Evolutionary conservation across 2,888 invertebrate species (phyloP), one percentile per base, ranked within the genome.

Genomic region (Luffia ferchaultella): DNA sequence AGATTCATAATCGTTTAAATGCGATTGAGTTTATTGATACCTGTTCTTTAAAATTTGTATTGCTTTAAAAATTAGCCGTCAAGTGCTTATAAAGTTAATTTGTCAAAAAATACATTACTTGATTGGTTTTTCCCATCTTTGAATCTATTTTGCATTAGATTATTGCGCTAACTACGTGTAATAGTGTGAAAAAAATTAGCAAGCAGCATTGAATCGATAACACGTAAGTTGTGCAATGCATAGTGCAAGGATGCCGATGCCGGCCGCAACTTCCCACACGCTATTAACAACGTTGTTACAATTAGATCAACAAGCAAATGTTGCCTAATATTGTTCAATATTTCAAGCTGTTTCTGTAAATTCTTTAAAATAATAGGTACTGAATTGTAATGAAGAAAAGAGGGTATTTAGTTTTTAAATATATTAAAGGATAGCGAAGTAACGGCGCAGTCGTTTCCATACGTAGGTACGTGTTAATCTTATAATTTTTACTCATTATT

Each of bases 221-320:
- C 46, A 48, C 56, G 50, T 53, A 50, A 53, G 49, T 58, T 57
- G 55, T 57, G 58, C 53, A 58, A 56, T 48, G 44, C 51, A 52
- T 48, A 55, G 50, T 48, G 41, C 51, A 55, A 45, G 54, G 51
- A 55, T 53, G 43, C 18, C 54, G 51, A 55, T 53, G 43, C 18
- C 54, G 54, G 50, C 50, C 20, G 42, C 41, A 49, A 54, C 54
- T 56, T 57, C 55, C 53, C 57, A 59, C 59, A 59, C 59, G 59
- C 57, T 49, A 57, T 53, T 53, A 30, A 30, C 30, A 30, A 30
- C 30, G 30, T 12, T 12, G 30, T 30, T 7, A 30, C 3, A 30
- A 30, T 30, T 30, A 12, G 30, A 30, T 12, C 30, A 30, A 30
- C 30, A 30, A 30, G 12, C 30, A 12, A 30, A 30, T 12, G 12